Evolutionary conservation across 2,113 vertebrate species (phyloP), one percentile per base, ranked within the genome.

Genomic region (Sakesphorus luctuosus): DNA sequence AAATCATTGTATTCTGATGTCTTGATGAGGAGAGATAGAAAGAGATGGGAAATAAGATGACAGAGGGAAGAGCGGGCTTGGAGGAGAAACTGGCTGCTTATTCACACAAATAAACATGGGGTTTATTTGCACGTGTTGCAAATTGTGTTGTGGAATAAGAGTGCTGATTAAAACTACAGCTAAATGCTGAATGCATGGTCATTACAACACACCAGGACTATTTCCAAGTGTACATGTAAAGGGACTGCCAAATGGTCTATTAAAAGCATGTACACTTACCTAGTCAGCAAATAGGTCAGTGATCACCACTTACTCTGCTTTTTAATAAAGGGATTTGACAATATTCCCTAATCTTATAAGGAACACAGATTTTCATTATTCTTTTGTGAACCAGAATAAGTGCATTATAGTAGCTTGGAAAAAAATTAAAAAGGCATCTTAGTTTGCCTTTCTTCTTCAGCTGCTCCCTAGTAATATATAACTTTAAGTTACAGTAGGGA

Each of bases 261-360:
- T 90, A 66, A 93, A 93, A 80, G 11, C 10, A 0, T 33, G 65
- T 68, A 49, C 36, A 20, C 65, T 50, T 89, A 72, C 47, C 84
- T 89, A 61, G 40, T 63, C 82, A 82, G 87, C 78, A 94, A 93
- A 77, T 38, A 92, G 82, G 86, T 88, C 91, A 87, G 72, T 8
- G 58, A 91, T 63, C 82, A 90, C 59, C 69, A n/a, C 69, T 93
- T 71, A 74, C 58, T 66, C 81, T 86, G 52, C 16, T 86, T 94
- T 94, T 95, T 93, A 95, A 96, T 89, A 94, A 95, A 96, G 82
- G 72, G 87, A 94, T 91, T 96, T 96, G 75, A 91, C 49, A 93
- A 86, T 88, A 96, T 93, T 94, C 89, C 89, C 85, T 75, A 52
- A 65, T 84, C 87, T 90, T 93, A 56, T 69, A 91, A 93, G 59